phyloP scores from a whole-genome alignment of 2,888 invertebrate species.

The Tenthredo notha region DNA sequence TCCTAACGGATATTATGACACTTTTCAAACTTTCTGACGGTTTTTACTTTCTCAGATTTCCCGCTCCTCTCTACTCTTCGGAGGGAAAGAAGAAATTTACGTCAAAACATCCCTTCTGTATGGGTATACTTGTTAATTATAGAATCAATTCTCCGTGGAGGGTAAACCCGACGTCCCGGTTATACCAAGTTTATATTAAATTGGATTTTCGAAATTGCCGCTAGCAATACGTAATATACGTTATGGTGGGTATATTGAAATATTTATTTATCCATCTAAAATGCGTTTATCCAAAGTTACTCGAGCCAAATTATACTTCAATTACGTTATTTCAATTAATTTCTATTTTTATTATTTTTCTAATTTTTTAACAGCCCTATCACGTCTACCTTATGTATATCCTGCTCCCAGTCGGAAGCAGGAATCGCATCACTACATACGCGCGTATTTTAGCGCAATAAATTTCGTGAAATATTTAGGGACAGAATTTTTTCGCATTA shows the following conservation, averaged over 20 bases:
- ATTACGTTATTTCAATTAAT: background rate
- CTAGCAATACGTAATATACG: background rate
- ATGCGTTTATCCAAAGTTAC: background rate
- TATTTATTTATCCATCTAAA: background rate
- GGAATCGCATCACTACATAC: slow-evolving; percentile 40
- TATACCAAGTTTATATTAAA: slow-evolving; percentile 20
- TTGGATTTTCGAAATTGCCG: slow-evolving; percentile 3
- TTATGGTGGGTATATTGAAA: background rate
- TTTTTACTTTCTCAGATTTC: background rate
- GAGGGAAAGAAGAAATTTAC: background rate
- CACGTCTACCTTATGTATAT: slow-evolving; percentile 20
- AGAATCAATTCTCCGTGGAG: slow-evolving; percentile 17
- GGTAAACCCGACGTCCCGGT: background rate
- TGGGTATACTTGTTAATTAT: slow-evolving; percentile 20
- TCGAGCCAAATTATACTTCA: background rate
- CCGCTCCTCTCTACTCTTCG: no score
- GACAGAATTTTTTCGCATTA: slow-evolving; percentile 1
- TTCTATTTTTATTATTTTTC: background rate
- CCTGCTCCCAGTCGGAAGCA: slow-evolving; percentile 34
- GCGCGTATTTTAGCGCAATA: background rate
- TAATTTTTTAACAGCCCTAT: background rate
- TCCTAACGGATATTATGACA: slow-evolving; percentile 1
- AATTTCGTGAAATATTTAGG: background rate
- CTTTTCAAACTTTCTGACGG: background rate
- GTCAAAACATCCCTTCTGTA: background rate